Evolutionary conservation across 2,797 vertebrate genomes (phyloP), one percentile per base, ranked within the genome.

Genomic region (Anguilla marmorata): DNA sequence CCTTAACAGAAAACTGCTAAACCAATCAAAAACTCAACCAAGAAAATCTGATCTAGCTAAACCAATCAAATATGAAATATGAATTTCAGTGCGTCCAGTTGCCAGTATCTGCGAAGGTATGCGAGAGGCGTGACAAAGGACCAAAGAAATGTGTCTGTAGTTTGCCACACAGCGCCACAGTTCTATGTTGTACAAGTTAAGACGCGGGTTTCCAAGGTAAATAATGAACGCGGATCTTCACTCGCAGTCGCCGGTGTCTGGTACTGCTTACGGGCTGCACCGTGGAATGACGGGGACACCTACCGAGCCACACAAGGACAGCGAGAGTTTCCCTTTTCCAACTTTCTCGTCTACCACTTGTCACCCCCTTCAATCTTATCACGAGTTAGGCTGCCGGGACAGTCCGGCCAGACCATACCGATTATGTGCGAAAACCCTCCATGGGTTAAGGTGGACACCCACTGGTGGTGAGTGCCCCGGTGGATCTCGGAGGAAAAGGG

Each of bases 401-500:
- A 21, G 27, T 80, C 52, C 82, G 27, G 83, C 50, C n/a, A 84
- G 37, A 84, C 16, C 85, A 19, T 86, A 66, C 76, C 76, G 74
- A 41, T 3, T 89, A 7, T 87, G 89, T 66, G 79, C 88, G 33
- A 86, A 83, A 27, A 89, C 89, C 11, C 14, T 90, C 11, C 56
- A 85, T 0, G 86, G 86, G 12, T 79, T 90, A 16, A 60, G 69
- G 9, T 85, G 66, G 5, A 87, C 33, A 14, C n/a, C 58, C 48
- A 30, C 12, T 3, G 19, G 45, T 3, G 19, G 45, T 0, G 87
- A 76, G 76, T 83, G 86, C 19, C 87, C 52, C 19, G 52, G 50
- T 3, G 56, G 85, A 2, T 79, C 85, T 1, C 91, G 93, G 30
- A 91, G 92, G n/a, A 92, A 91, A 86, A 89, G 92, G 27, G 91